A percentile compares a stretch with the other conserved stretches of the same genome.
These are phyloP conservation scores for Hirtodrosophila cameraria DNA, from an alignment of 2,888 invertebrate genomes.

Conservation along the genomic window DNA sequence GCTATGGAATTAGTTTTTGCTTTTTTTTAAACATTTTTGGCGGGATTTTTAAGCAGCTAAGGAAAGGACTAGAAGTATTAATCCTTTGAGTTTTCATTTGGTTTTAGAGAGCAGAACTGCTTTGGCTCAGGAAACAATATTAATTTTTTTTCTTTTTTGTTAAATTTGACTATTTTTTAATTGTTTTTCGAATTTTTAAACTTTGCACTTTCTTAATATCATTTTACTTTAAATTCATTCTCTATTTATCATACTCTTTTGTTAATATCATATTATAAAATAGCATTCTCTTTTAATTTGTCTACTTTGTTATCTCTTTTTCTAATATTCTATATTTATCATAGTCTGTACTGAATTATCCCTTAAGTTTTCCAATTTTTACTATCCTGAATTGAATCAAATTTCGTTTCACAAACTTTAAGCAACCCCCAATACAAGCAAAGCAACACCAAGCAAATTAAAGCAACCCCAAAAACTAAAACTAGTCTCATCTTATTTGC, in stretches of 20 bases:
- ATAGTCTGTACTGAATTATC: too few species aligned
- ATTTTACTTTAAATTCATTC: too few species aligned
- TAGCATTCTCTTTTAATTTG: too few species aligned
- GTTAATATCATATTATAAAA: too few species aligned
- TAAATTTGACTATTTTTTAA: too few species aligned
- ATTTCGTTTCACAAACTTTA: too few species aligned
- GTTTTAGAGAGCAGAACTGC: background rate
- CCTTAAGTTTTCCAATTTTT: too few species aligned
- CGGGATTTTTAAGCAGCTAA: constrained; percentile 36
- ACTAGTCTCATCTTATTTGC: constrained; percentile 75
- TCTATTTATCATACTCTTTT: too few species aligned
- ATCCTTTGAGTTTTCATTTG: background rate
- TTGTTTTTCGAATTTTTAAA: too few species aligned
- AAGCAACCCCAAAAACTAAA: constrained; percentile 10
- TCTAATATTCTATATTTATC: background rate
- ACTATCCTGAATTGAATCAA: too few species aligned
- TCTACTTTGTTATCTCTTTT: background rate
- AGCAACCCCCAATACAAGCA: background rate
- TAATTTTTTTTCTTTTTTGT: too few species aligned
- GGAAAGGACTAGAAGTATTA: background rate
- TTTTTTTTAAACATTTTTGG: constrained; percentile 32
- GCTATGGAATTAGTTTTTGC: constrained; percentile 25
- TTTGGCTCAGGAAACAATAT: background rate
- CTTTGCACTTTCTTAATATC: too few species aligned
- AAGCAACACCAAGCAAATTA: background rate